Conservation (phyloP, 2,888 invertebrate species). For the Aphodius granarius region DNA sequence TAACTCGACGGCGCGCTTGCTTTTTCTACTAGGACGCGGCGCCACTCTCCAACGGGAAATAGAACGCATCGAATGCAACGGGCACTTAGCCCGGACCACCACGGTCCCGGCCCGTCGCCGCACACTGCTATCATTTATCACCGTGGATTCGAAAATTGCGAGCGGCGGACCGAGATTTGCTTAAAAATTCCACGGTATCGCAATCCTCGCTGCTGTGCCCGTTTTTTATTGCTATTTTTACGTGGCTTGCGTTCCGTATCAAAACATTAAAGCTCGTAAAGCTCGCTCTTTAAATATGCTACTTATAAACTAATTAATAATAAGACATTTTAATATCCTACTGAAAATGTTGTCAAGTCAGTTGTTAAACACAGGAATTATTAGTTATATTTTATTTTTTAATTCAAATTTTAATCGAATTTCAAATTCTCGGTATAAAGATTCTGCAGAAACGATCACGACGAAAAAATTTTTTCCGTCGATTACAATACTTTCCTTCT, state of each 20-base stretch:
- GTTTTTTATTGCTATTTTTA: background rate
- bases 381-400: too few relatives aligned
- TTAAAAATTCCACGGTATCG: background rate
- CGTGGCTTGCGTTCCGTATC: background rate
- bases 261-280: background rate
- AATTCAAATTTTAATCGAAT: too few relatives aligned
- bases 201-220: background rate
- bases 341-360: too few relatives aligned
- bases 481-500: too few relatives aligned
- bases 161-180: background rate
- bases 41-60: background rate
- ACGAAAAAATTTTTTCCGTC: too few relatives aligned
- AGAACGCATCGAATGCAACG: constrained; percentile 15
- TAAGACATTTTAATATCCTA: too few relatives aligned
- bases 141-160: background rate
- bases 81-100: constrained; percentile 13
- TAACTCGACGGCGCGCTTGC: background rate
- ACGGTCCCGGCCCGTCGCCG: background rate
- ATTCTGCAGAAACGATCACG: too few relatives aligned
- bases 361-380: too few relatives aligned
- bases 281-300: too few relatives aligned
- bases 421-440: too few relatives aligned
- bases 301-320: too few relatives aligned
- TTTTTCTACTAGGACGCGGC: background rate
- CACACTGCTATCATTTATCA: constrained; percentile 9